Conservation (phyloP, 1,140 invertebrate species). For the Adelges cooleyi region DNA sequence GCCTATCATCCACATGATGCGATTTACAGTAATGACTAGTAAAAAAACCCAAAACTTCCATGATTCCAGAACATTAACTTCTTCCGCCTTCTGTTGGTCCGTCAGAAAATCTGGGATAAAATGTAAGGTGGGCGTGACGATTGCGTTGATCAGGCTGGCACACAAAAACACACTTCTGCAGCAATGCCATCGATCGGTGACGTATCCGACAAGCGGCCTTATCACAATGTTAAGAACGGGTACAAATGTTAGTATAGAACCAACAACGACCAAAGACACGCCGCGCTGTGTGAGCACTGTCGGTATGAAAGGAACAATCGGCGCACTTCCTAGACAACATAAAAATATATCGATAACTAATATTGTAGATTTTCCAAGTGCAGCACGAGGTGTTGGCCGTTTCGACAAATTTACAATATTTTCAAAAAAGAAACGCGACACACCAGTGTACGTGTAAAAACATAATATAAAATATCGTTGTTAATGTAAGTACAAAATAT, state of each 20-base stretch:
- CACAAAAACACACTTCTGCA: constrained; percentile 62
- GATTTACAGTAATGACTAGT: not conserved
- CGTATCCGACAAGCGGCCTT: constrained; percentile 63
- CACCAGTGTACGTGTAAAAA: no score
- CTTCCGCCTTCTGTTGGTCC: not conserved
- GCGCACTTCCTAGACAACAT: constrained; percentile 54
- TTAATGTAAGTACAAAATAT: no score
- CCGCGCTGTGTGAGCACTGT: constrained; percentile 69
- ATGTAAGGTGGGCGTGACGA: not conserved
- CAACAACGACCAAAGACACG: constrained; percentile 61
- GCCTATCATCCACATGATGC: not conserved
- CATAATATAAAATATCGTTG: no score
- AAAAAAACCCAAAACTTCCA: not conserved
- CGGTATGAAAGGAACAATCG: constrained; percentile 68
- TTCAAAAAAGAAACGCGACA: no score
- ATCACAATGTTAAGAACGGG: constrained; percentile 66
- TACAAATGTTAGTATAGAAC: constrained; percentile 62
- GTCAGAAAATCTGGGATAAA: not conserved
- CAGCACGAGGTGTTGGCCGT: no score
- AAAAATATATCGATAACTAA: no score
- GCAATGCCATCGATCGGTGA: constrained; percentile 64
- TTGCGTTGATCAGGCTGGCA: not conserved
- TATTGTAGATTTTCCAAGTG: no score
- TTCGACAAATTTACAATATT: no score
- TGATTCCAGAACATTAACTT: not conserved